Evolutionary conservation across 2,113 vertebrate species (phyloP), one percentile per base, ranked within the genome.

Genomic region (Oenanthe melanoleuca): DNA sequence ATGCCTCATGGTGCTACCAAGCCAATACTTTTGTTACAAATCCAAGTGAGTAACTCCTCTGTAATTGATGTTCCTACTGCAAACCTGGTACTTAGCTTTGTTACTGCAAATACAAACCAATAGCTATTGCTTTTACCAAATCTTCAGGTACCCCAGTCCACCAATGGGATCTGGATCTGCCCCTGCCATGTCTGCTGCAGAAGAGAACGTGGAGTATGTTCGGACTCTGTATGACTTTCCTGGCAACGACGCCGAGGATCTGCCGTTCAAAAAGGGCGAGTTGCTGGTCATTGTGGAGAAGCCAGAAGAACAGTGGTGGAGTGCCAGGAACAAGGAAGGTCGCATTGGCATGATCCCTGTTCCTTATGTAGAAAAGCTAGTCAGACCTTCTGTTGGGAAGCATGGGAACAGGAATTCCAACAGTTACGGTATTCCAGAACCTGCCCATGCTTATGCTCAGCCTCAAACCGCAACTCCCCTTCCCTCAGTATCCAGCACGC

Each of bases 251-350:
- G 99, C 99, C 0, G 99, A 99, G 97, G 99, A 99, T 97, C 98
- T 99, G 78, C 99, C 99, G 18, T 99, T 99, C 95, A 99, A 99
- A 96, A 99, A 99, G 94, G 99, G 99, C 0, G 99, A 99, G 97
- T 97, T 99, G 85, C 98, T 99, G 56, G 98, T 98, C 33, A 99
- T 99, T 86, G 94, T 99, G 57, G 99, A 99, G 95, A 99, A 99
- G 96, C 99, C 99, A 5, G 99, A 99, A 97, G 99, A 99, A 97
- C 99, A 99, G 97, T 99, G 99, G 99, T 99, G 99, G 99, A 99
- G 99, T 8, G 99, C 99, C 97, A 98, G 99, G 85, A 99, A 98
- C 97, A 99, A 99, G 97, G 99, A 99, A 23, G 99, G 99, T 80
- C 98, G 99, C 14, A 92, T 98, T 37, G 99, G 99, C 17, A 99